Conservation (phyloP, 1,140 invertebrate species). For the Drosophila nasuta region DNA sequence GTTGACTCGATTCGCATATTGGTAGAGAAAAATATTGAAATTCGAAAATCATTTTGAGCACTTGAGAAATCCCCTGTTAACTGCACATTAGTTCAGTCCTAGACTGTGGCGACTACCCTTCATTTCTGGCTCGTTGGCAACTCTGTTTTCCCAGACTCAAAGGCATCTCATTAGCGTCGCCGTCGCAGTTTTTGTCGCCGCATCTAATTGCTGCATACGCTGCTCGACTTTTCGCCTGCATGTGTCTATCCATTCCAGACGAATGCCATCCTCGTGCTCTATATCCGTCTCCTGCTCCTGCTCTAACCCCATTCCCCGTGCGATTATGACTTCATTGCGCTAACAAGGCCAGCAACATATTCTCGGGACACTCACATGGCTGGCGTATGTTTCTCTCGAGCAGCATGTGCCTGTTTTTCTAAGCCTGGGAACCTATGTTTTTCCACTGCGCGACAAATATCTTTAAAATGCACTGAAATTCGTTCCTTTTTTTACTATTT, state of each 20-base stretch:
- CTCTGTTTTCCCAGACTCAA: slow-evolving; percentile 59
- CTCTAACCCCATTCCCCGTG: not conserved
- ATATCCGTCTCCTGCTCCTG: too few species aligned
- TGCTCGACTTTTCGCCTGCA: slow-evolving; percentile 34
- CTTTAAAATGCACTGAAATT: not conserved
- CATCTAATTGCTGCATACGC: slow-evolving; percentile 81
- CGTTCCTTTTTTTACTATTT: not conserved
- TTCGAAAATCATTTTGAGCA: slow-evolving; percentile 76
- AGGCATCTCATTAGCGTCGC: slow-evolving; percentile 73
- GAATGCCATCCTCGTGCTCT: slow-evolving; percentile 12
- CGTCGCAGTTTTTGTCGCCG: slow-evolving; percentile 65
- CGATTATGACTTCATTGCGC: slow-evolving; percentile 56
- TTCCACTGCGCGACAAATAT: slow-evolving; percentile 6
- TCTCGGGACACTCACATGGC: slow-evolving; percentile 63
- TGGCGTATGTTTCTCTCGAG: slow-evolving; percentile 66
- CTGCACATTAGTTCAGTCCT: slow-evolving; percentile 61
- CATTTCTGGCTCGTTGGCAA: slow-evolving; percentile 46
- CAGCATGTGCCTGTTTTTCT: slow-evolving; percentile 59
- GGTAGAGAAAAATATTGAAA: slow-evolving; percentile 72
- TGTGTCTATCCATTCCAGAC: not conserved
- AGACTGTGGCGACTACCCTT: slow-evolving; percentile 25
- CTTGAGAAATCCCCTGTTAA: slow-evolving; percentile 49
- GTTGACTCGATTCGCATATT: slow-evolving; percentile 15
- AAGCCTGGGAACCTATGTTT: slow-evolving; percentile 75
- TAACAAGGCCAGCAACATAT: slow-evolving; percentile 83